Evolutionary conservation across 2,113 vertebrate genomes (phyloP), one percentile per base, ranked within the genome.

Genomic region (Pedetes capensis): DNA sequence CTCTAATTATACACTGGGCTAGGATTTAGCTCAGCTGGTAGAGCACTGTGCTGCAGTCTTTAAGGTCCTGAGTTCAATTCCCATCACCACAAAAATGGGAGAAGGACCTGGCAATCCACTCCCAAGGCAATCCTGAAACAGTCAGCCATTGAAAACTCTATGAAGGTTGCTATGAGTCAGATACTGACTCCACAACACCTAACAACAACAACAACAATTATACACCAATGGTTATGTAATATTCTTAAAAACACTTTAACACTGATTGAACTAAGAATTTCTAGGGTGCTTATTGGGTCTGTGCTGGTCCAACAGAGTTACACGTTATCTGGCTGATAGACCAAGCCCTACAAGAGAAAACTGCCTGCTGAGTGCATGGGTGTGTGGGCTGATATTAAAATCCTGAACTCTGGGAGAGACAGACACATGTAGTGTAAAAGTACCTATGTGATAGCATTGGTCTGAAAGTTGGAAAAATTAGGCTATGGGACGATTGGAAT

Each of bases 201-300:
- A n/a, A n/a, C n/a, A n/a, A n/a, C n/a, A n/a, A n/a, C n/a, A n/a
- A n/a, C n/a, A n/a, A n/a, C n/a, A 81, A 68, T 81, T 78, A 44
- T 57, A 85, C 14, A 55, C 18, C 69, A 14, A 78, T 61, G 51
- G 80, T 47, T 59, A 55, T 16, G 37, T 22, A 59, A 18, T 78
- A 66, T 63, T 78, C 23, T 90, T 25, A 80, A 95, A 92, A 86
- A 81, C 22, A 63, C 25, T 27, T 80, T 79, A 59, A 66, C 59
- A 51, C 14, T 76, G 83, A 76, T 9, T 93, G 69, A 76, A 66
- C 18, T 74, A 87, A 96, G 86, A 80, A 93, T 63, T 61, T 83
- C 64, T 18, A 83, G 69, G 76, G 32, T 39, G 4, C 10, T 44
- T 84, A 13, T 1, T 49, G 80, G 25, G 20, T 93, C 44, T 78